These are phyloP conservation scores for Drosophila limbata DNA, from an alignment of 2,888 invertebrate genomes.

Conservation along the genomic window DNA sequence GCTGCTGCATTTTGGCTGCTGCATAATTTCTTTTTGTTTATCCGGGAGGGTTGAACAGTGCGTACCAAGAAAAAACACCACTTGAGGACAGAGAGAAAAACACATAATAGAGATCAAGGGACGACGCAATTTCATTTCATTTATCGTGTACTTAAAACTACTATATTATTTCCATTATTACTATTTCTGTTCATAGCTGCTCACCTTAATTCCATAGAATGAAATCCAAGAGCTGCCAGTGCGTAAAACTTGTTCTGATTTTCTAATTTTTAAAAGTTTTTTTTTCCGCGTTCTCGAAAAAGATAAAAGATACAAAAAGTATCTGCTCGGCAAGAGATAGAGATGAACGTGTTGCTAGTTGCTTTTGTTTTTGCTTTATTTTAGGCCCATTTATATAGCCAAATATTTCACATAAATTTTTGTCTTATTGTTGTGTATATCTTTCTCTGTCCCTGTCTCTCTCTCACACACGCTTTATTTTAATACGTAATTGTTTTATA, in stretches of 20 bases:
- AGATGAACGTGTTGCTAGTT: slow-evolving; percentile 19
- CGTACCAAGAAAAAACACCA: slow-evolving; percentile 27
- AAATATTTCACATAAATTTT: slow-evolving; percentile 41
- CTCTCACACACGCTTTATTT: background rate
- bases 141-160: slow-evolving; percentile 10
- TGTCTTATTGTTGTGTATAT: slow-evolving; percentile 13
- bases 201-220: slow-evolving; percentile 37
- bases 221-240: slow-evolving; percentile 30
- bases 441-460: slow-evolving; percentile 3
- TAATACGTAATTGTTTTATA: slow-evolving; percentile 57
- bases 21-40: background rate
- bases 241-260: slow-evolving; percentile 44
- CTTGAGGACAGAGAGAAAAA: background rate
- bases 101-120: slow-evolving; percentile 3
- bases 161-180: slow-evolving; percentile 17
- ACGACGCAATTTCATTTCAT: slow-evolving; percentile 38
- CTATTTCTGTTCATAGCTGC: slow-evolving; percentile 13
- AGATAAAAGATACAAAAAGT: slow-evolving; percentile 12
- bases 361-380: slow-evolving; percentile 35
- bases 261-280: background rate
- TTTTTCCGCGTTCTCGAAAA: slow-evolving; percentile 17
- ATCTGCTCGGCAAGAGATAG: slow-evolving; percentile 10
- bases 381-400: slow-evolving; percentile 43
- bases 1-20: slow-evolving; percentile 18
- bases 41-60: slow-evolving; percentile 15